Evolutionary conservation across 2,797 vertebrate genomes (phyloP), one percentile per base, ranked within the genome.

Genomic region (Pangasius macronema): DNA sequence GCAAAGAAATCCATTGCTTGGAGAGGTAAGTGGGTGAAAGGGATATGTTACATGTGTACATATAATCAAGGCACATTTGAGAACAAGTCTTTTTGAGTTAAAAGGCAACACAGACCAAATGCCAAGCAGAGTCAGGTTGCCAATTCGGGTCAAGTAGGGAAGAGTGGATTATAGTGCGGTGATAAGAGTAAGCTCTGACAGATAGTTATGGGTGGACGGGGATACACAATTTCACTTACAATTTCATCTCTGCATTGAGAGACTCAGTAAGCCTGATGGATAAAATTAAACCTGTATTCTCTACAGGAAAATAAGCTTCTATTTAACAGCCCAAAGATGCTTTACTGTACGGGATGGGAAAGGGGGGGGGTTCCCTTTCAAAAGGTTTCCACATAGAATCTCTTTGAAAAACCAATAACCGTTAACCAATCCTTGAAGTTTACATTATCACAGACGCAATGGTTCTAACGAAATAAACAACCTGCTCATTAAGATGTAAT

Each of bases 131-230:
- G 20, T 94, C 85, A 4, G 83, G 89, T 95, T 94, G 92, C 93
- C 92, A 82, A 91, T 89, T 7, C 57, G 87, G 87, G 86, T 91
- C 90, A 86, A 83, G 93, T 92, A 90, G 63, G 87, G 73, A 65
- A 89, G 86, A 91, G 89, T 88, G 90, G 89, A 94, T 94, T 93
- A 93, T 91, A 91, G 89, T 68, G 49, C 24, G 82, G 90, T 76
- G 93, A 94, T 94, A 94, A 95, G 92, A 92, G 92, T 51, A 46
- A 92, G 79, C 91, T 91, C 90, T 87, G 87, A 93, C 90, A 88
- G 92, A 93, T 88, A 85, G 91, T 90, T 72, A 83, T 85, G 86
- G 88, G 88, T 20, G 22, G 24, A 80, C 89, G 91, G 33, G 22
- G 30, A 33, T 68, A 68, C 94, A 88, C 20, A 59, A 87, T 94